These are phyloP conservation scores for Heliocidaris erythrogramma DNA, from an alignment of 35 echinoderm and acorn worm species.

Conservation along the genomic window DNA sequence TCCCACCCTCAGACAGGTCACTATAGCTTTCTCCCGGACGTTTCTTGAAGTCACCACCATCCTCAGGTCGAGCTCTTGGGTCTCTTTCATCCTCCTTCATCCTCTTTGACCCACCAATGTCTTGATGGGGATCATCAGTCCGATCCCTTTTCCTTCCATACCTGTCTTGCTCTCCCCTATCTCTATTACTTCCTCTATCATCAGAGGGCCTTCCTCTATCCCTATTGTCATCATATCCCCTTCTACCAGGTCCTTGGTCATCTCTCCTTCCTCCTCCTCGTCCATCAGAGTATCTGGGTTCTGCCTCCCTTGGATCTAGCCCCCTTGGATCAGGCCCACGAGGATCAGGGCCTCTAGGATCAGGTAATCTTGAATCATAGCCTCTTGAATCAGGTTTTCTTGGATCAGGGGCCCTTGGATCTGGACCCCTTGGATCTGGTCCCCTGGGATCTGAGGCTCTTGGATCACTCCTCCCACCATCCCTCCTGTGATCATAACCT, in stretches of 20 bases:
- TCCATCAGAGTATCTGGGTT: not conserved
- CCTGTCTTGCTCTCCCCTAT: constrained; percentile 4
- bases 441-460: not conserved
- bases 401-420: not conserved
- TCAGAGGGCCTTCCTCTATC: not conserved
- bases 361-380: not conserved
- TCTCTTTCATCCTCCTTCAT: constrained; percentile 34
- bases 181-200: constrained; percentile 45
- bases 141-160: constrained; percentile 34
- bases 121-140: constrained; percentile 15
- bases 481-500: constrained; percentile 22
- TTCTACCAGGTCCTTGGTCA: constrained; percentile 12
- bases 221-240: constrained; percentile 36
- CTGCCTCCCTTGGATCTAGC: not conserved
- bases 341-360: not conserved
- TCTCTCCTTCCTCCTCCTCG: constrained; percentile 24
- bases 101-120: constrained; percentile 10
- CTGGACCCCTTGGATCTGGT: not conserved
- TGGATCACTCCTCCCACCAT: constrained; percentile 5
- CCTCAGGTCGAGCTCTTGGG: not conserved
- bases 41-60: not conserved
- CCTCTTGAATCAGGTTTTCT: not conserved
- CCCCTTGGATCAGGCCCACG: not conserved
- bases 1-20: constrained; percentile 66
- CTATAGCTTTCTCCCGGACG: constrained; percentile 32